These are phyloP conservation scores for Leuciscus idus DNA, from an alignment of 2,113 vertebrate species.

Conservation along the genomic window DNA sequence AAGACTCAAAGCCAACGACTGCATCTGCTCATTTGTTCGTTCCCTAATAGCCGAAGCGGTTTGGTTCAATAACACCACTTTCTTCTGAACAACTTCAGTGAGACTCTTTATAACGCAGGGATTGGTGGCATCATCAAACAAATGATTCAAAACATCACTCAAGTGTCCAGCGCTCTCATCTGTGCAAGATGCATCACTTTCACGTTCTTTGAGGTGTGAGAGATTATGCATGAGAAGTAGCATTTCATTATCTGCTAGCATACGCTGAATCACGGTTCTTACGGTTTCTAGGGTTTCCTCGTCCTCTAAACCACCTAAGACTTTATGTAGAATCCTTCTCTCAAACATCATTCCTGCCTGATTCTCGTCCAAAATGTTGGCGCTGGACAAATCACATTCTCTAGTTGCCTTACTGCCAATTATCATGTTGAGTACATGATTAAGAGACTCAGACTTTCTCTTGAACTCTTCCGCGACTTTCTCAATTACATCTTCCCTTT, in stretches of 20 bases:
- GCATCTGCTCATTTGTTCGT: slow-evolving; percentile 62
- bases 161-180: slow-evolving; percentile 33
- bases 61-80: slow-evolving; percentile 63
- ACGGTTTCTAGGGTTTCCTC: neutral
- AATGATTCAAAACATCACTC: slow-evolving; percentile 40
- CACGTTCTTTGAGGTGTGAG: slow-evolving; percentile 43
- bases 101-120: slow-evolving; percentile 66
- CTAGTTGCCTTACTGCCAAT: slow-evolving; percentile 63
- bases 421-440: slow-evolving; percentile 67
- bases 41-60: slow-evolving; percentile 61
- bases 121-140: slow-evolving; percentile 65
- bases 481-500: slow-evolving; percentile 65
- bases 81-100: slow-evolving; percentile 61
- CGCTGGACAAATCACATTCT: slow-evolving; percentile 57
- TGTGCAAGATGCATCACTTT: slow-evolving; percentile 1
- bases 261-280: slow-evolving; percentile 59
- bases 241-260: slow-evolving; percentile 67
- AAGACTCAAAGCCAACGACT: slow-evolving; percentile 62
- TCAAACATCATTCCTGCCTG: slow-evolving; percentile 65
- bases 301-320: slow-evolving; percentile 59
- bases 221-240: slow-evolving; percentile 61
- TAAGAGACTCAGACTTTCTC: slow-evolving; percentile 69
- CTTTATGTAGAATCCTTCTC: slow-evolving; percentile 72
- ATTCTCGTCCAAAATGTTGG: slow-evolving; percentile 48
- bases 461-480: slow-evolving; percentile 72